Evolutionary conservation across 2,113 vertebrate species (phyloP), one percentile per base, ranked within the genome.

Genomic region (Microcebus murinus): DNA sequence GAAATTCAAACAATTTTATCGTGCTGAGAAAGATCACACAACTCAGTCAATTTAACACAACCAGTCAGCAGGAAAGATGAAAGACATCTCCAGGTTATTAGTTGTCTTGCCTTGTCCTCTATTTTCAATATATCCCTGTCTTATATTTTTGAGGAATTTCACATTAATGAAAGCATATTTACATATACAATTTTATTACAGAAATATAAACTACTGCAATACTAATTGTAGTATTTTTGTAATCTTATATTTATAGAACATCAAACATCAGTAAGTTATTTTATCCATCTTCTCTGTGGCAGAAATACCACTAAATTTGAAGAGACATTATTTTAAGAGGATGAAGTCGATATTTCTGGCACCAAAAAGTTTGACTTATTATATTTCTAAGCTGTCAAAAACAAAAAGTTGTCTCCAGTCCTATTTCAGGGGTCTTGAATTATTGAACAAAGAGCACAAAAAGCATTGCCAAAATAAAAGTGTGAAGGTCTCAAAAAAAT

Each of bases 1-100:
- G 84, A 97, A 96, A 86, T 86, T 91, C 90, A 87, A 94, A 81
- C 48, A 92, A 31, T 92, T 96, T 87, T 91, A 90, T 92, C 85
- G 94, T 36, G 85, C 88, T 95, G 88, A 94, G 81, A 90, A 31
- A 73, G 61, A 96, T 96, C 94, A 92, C n/a, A 95, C 29, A 93
- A 88, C 45, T 81, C 70, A 84, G 63, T 96, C 88, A 90, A 67
- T 80, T 94, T 91, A 87, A 92, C 76, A 90, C 7, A 91, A 45
- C 34, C 65, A 48, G 42, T 81, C 88, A 94, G 67, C 81, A 91
- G 73, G 67, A 71, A 96, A 93, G 65, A 95, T 81, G 52, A 70
- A 76, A 68, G 57, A 0, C 39, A 77, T 65, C 52, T 95, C n/a
- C 55, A 84, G 36, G 23, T 88, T 29, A 74, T 82, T 71, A 94